These are phyloP conservation scores for Felis chaus DNA, from an alignment of 2,113 vertebrate species.

Conservation along the genomic window DNA sequence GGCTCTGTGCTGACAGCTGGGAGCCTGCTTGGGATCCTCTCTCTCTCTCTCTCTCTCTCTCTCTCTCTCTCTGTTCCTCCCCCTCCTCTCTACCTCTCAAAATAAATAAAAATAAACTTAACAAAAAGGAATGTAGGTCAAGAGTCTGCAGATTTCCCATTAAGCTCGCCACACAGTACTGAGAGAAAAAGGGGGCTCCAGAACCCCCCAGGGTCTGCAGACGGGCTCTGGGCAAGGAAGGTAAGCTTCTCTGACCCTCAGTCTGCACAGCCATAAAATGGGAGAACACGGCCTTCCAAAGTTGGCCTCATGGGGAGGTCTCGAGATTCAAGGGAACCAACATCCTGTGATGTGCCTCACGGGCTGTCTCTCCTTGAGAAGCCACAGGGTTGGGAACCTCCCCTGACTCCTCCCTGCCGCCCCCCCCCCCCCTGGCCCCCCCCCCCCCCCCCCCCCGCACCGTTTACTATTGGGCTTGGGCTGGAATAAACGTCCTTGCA, in stretches of 20 bases:
- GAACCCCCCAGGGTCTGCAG: background rate
- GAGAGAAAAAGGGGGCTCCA: background rate
- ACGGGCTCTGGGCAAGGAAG: background rate
- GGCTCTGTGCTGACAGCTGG: too few relatives aligned
- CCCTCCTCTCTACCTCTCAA: too few relatives aligned
- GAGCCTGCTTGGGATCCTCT: too few relatives aligned
- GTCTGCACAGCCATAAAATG: too few relatives aligned
- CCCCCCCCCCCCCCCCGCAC: rapidly evolving
- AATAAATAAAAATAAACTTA: too few relatives aligned
- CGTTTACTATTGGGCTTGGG: background rate
- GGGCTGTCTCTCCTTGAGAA: background rate
- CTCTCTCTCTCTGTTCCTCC: too few relatives aligned
- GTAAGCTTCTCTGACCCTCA: background rate
- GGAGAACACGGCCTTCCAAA: rapidly evolving
- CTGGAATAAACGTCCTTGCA: rapidly evolving
- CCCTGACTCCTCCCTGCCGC: rapidly evolving
- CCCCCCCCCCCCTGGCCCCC: rapidly evolving
- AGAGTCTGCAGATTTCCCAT: background rate
- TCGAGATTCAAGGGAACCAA: rapidly evolving
- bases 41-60: too few relatives aligned
- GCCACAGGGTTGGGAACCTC: too few relatives aligned
- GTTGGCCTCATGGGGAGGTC: too few relatives aligned
- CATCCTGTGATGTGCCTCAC: rapidly evolving
- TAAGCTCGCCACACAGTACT: rapidly evolving
- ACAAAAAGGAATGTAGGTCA: background rate